A percentile compares a stretch with the other conserved stretches of the same genome.
Evolutionary conservation across 2,888 invertebrate species (phyloP).

Genomic region (Lepeophtheirus nordmannii): DNA sequence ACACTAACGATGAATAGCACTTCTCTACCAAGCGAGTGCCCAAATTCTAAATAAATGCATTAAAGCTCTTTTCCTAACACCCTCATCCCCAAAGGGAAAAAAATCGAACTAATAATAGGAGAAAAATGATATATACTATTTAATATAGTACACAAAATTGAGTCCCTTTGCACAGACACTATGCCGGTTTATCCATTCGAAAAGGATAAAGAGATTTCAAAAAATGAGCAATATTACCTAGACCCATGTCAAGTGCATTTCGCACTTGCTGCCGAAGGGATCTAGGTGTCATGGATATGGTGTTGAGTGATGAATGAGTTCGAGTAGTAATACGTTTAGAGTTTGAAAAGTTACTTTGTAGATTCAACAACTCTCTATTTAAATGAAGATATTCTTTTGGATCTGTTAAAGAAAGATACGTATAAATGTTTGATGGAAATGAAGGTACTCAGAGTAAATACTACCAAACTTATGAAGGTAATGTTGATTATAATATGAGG

Average conservation of each 20-base stretch:
- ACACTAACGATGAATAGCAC: no score
- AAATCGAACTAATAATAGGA: no score
- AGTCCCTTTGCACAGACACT: no score
- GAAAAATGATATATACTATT: no score
- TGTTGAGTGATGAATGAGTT: not conserved
- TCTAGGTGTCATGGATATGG: not conserved
- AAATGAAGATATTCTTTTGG: not conserved
- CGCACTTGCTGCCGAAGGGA: not conserved
- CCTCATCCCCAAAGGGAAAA: no score
- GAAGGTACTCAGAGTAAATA: not conserved
- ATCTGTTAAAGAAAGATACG: not conserved
- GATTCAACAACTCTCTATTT: not conserved
- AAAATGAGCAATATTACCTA: not conserved
- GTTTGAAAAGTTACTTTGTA: not conserved
- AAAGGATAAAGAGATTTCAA: not conserved
- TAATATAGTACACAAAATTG: no score
- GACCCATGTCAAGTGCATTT: constrained; percentile 1
- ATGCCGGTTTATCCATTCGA: not conserved
- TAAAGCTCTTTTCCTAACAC: no score
- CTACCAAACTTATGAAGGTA: not conserved
- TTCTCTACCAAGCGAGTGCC: no score
- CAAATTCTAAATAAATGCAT: no score
- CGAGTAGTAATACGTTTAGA: not conserved
- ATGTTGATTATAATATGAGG: no score
- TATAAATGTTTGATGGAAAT: not conserved